Evolutionary conservation across 2,888 invertebrate species (phyloP), one percentile per base, ranked within the genome.

Genomic region (Sinodicranocentrus sp.): DNA sequence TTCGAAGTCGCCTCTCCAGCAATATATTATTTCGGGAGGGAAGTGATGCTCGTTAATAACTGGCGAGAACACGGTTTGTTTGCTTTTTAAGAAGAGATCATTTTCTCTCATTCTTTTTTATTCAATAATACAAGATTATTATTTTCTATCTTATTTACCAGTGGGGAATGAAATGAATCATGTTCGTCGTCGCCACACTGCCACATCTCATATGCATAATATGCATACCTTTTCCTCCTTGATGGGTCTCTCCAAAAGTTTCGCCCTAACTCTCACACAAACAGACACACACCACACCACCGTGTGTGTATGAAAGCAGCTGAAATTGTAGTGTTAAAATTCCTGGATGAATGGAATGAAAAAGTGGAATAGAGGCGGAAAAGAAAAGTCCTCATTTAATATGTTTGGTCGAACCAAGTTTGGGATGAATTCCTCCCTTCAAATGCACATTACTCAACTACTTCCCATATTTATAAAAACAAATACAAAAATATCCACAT

Each of bases 131-230:
- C 63, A 71, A 71, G 71, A 79, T 63, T 79, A 79, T 71, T 79
- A 79, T 33, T 71, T 73, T 67, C 65, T 52, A 76, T 70, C 73
- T 75, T 82, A 76, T 75, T 75, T 76, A 70, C 70, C 48, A 68
- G 39, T 59, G 59, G 68, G 57, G 59, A 70, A 76, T 75, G 75
- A 82, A 82, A 82, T 82, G 82, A 82, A 82, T 82, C 82, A 82
- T 82, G 75, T 70, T 75, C 75, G 75, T 73, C 75, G 82, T 82
- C 82, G 82, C 82, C 82, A 82, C 82, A 44, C 68, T 82, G 82
- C 82, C 82, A 82, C 82, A 82, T 82, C 82, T 82, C 61, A 82
- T 82, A 82, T 82, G 82, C 82, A 82, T 82, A 76, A 68, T 73
- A 73, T 73, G 72, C 67, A 73, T 73, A 73, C 73, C 73, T 80